Conservation (phyloP, 2,113 vertebrate genomes). For the Neolamprologus sp. region DNA sequence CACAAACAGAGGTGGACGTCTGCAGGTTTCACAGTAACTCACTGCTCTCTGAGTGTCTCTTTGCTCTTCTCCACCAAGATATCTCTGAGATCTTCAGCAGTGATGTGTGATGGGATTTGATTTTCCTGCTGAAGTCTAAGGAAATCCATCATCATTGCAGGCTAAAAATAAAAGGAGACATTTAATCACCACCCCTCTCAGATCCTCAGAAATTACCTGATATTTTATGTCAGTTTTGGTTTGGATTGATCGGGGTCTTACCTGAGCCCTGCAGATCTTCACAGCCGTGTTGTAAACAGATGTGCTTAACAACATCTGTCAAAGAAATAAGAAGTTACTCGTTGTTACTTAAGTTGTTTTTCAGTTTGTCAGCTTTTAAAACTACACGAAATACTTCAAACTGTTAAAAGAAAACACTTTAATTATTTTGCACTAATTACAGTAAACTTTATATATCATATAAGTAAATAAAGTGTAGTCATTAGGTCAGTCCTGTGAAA, state of each 20-base stretch:
- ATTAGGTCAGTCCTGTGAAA: not conserved
- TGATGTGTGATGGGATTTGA: not conserved
- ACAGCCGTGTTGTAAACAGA: not conserved
- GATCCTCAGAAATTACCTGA: not conserved
- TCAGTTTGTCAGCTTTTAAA: not conserved
- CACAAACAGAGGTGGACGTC: not conserved
- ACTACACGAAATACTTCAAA: not conserved
- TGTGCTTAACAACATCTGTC: not conserved
- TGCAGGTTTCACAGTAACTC: not conserved
- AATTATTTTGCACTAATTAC: not conserved
- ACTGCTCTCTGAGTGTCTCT: not conserved
- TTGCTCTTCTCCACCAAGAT: not conserved
- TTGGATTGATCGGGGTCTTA: not conserved
- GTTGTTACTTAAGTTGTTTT: not conserved
- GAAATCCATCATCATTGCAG: not conserved
- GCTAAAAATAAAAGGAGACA: not conserved
- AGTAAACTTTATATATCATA: not conserved
- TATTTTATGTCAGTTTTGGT: not conserved
- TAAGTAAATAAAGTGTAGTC: not conserved
- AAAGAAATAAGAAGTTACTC: not conserved
- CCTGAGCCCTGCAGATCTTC: not conserved
- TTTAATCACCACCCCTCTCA: not conserved
- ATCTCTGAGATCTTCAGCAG: not conserved
- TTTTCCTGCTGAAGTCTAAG: not conserved
- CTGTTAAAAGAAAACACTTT: not conserved